Evolutionary conservation across 2,888 invertebrate genomes (phyloP).

Genomic region (Atethmia centrago): DNA sequence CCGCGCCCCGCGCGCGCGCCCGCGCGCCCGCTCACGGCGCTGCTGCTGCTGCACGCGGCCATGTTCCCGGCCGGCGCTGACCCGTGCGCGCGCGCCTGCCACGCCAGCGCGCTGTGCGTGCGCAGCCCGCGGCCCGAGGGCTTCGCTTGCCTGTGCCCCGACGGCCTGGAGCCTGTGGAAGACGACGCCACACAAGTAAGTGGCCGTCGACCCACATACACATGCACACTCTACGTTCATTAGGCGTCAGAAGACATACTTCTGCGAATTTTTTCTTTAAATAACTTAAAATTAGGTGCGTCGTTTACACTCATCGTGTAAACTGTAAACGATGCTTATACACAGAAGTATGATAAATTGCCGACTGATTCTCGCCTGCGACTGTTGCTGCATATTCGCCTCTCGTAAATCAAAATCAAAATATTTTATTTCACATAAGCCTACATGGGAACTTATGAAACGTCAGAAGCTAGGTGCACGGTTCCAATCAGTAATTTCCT

Average conservation of each 20-base stretch:
- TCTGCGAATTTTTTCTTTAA: background rate
- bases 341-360: background rate
- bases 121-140: constrained; percentile 83
- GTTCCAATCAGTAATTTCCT: too few species aligned
- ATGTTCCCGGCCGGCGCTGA: constrained; percentile 77
- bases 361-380: too few species aligned
- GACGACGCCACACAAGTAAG: constrained; percentile 67
- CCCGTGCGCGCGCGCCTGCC: constrained; percentile 89
- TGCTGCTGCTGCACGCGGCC: constrained; percentile 76
- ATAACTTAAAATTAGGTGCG: background rate
- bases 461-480: too few species aligned
- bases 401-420: too few species aligned
- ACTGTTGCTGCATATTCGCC: too few species aligned
- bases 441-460: too few species aligned
- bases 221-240: background rate
- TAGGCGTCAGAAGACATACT: background rate
- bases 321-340: background rate
- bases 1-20: constrained; percentile 62
- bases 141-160: constrained; percentile 90
- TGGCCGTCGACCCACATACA: background rate
- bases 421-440: too few species aligned
- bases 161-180: constrained; percentile 82
- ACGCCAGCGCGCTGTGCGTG: constrained; percentile 91
- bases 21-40: constrained; percentile 70
- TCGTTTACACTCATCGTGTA: background rate